Evolutionary conservation across 2,888 invertebrate species (phyloP), one percentile per base, ranked within the genome.

Genomic region (Trypoxylon attenuatum): DNA sequence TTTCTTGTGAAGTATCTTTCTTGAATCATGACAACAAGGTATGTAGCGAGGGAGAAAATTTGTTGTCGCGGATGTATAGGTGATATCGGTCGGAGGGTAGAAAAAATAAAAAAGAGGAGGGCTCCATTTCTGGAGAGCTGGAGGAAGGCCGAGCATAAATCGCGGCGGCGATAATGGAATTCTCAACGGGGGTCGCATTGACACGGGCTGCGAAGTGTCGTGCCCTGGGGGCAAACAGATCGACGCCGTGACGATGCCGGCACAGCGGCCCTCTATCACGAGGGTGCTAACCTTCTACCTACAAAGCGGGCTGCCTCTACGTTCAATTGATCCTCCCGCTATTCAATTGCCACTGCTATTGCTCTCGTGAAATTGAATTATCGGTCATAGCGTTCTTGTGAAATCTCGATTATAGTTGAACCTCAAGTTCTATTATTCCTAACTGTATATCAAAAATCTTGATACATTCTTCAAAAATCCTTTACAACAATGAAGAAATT

Each of bases 161-260:
- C 79, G 80, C 71, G 72, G 68, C 56, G 41, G 71, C 74, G 80
- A 83, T 86, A 85, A 86, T 86, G 86, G 85, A 84, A 85, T 82
- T 86, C 84, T 79, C 85, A 70, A 77, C 83, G 78, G 85, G 86
- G 84, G 82, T 80, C 76, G 79, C 80, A 82, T 82, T 82, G 84
- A 83, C 80, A 72, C 76, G 33, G 73, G 77, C 75, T 71, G 77
- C 78, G 72, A 81, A 78, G 73, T 80, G 84, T 81, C 81, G 72
- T 71, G 64, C 70, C 65, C 60, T 54, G 63, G 69, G 74, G 72
- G 70, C 65, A 73, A 75, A 77, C 69, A 65, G 71, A 79, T 76
- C 79, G 75, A 63, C 79, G 64, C 68, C 68, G 63, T 46, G 69
- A 66, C 70, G 71, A 69, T 60, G 65, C 61, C 56, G 10, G 8